Evolutionary conservation across 2,888 invertebrate species (phyloP).

Genomic region (Osedax frankpressi): DNA sequence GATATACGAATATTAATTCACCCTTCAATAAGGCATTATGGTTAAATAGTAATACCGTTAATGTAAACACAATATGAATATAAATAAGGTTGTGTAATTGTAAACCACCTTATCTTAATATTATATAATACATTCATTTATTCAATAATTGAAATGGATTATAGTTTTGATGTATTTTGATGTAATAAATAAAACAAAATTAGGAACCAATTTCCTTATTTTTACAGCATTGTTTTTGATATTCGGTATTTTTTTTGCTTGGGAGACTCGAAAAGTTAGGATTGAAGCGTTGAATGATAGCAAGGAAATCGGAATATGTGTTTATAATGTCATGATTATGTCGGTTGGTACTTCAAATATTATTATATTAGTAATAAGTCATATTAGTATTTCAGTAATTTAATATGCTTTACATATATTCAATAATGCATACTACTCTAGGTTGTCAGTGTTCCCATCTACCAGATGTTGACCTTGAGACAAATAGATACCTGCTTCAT

Average conservation of each 20-base stretch:
- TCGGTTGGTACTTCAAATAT: too few relatives aligned
- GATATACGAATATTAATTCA: too few relatives aligned
- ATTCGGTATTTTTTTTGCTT: constrained; percentile 23
- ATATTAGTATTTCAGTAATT: not conserved
- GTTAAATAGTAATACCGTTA: too few relatives aligned
- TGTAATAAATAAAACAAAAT: too few relatives aligned
- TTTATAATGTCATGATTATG: constrained; percentile 21
- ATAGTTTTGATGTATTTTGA: too few relatives aligned
- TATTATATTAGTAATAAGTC: not conserved
- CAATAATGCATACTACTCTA: too few relatives aligned
- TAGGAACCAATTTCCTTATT: not conserved
- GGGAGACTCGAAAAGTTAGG: constrained; percentile 22
- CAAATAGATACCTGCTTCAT: not conserved
- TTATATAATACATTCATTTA: too few relatives aligned
- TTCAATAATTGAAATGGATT: too few relatives aligned
- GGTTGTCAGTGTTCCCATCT: constrained; percentile 8
- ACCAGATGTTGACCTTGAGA: not conserved
- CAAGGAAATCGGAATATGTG: constrained; percentile 20
- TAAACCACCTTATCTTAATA: too few relatives aligned
- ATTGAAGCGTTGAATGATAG: constrained; percentile 21
- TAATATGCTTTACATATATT: not conserved
- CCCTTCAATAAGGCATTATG: too few relatives aligned
- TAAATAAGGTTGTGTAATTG: too few relatives aligned
- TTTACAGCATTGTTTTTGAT: constrained; percentile 15
- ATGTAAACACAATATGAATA: too few relatives aligned